These are phyloP conservation scores for Gandaritis pyraliata DNA, from an alignment of 2,888 invertebrate genomes.

Conservation along the genomic window DNA sequence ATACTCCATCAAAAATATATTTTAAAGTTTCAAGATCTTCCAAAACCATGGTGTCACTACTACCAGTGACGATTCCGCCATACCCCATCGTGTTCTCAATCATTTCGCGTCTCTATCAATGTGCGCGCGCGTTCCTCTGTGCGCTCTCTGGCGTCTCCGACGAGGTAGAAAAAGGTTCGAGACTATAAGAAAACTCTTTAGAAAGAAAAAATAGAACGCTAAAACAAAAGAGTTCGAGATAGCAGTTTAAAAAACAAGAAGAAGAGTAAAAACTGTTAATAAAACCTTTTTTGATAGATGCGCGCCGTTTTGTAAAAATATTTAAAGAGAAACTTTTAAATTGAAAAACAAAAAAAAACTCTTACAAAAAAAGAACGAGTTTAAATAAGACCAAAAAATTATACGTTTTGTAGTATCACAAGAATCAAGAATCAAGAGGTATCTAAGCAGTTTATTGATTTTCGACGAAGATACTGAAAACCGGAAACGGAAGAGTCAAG, in stretches of 20 bases:
- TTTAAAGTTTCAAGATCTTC: not conserved
- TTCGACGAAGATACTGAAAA: not conserved
- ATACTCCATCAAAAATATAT: not conserved
- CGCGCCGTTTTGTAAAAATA: too few species aligned
- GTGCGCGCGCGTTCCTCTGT: slow-evolving; percentile 68
- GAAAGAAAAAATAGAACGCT: slow-evolving; percentile 37
- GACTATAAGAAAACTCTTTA: slow-evolving; percentile 44
- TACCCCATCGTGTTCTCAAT: slow-evolving; percentile 4
- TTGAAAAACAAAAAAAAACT: too few species aligned
- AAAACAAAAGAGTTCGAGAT: not conserved
- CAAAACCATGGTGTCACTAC: slow-evolving; percentile 6
- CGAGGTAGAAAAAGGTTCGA: slow-evolving; percentile 51
- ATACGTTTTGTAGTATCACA: too few species aligned
- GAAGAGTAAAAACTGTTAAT: too few species aligned
- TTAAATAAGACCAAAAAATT: not conserved
- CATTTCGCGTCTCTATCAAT: slow-evolving; percentile 44
- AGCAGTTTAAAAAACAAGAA: too few species aligned
- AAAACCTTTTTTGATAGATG: too few species aligned
- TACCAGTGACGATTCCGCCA: not conserved
- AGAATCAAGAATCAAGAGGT: too few species aligned
- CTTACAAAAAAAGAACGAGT: not conserved
- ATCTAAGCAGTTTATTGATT: too few species aligned
- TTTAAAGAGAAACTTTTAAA: too few species aligned
- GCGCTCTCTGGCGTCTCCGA: slow-evolving; percentile 59
- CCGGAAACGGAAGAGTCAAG: slow-evolving; percentile 15